phyloP scores from a whole-genome alignment of 37 sponge, comb jelly and placozoan genomes.

The Eunapius fragilis region DNA sequence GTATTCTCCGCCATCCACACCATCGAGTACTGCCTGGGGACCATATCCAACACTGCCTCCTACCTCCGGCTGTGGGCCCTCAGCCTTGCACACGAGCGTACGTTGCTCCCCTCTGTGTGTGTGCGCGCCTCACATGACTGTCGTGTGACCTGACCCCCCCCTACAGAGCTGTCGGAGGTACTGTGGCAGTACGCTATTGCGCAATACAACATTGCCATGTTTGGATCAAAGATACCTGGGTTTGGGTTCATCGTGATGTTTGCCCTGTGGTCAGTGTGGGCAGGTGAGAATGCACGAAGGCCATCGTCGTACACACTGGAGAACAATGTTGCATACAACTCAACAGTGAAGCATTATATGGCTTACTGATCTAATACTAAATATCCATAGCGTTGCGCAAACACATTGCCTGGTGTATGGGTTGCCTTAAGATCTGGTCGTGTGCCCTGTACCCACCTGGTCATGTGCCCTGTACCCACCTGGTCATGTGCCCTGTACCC shows the following conservation, averaged over 20 bases:
- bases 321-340: no score
- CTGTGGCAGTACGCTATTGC: conserved; percentile 90
- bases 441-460: no score
- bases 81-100: conserved; percentile 87
- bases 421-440: no score
- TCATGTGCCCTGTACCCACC: no score
- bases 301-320: no score
- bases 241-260: conserved; percentile 55
- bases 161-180: conserved; percentile 96
- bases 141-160: background rate
- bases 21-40: conserved; percentile 99
- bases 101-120: background rate
- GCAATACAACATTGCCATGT: conserved; percentile 62
- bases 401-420: no score
- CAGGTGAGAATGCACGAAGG: conserved; percentile 54
- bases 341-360: no score
- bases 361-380: no score
- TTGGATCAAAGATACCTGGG: background rate
- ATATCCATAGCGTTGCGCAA: no score
- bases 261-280: conserved; percentile 80
- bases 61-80: conserved; percentile 99
- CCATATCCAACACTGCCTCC: conserved; percentile 99
- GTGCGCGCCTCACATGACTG: background rate
- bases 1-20: conserved; percentile 97
- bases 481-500: no score